phyloP scores from a whole-genome alignment of 1,140 invertebrate genomes.

The Chionoecetes opilio region DNA sequence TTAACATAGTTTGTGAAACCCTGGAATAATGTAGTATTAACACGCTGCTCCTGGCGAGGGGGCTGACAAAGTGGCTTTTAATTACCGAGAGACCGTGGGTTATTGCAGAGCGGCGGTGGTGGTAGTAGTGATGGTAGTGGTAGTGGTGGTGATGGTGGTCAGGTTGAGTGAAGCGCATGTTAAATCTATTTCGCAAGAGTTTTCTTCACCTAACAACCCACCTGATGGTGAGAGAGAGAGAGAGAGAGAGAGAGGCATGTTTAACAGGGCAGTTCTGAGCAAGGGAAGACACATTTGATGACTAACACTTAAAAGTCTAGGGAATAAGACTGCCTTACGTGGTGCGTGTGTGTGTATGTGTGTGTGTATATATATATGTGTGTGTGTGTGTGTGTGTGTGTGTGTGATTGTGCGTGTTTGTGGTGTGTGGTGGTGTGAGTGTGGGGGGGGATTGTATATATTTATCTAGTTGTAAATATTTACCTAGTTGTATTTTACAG shows the following conservation, averaged over 20 bases:
- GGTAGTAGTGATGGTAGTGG: background rate
- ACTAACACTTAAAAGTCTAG: too few species aligned
- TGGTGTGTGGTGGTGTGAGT: too few species aligned
- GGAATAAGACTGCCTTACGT: too few species aligned
- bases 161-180: background rate
- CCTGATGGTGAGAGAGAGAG: background rate
- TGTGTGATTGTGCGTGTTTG: too few species aligned
- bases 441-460: too few species aligned
- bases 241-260: conserved; percentile 27
- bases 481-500: too few species aligned
- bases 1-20: background rate
- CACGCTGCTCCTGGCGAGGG: background rate
- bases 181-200: background rate
- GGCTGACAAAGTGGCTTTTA: conserved; percentile 17
- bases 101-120: background rate
- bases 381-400: too few species aligned
- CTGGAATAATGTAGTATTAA: background rate
- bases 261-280: too few species aligned
- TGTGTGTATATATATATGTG: too few species aligned
- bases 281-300: too few species aligned
- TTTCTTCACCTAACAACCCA: background rate
- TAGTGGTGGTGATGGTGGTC: background rate
- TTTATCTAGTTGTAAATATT: too few species aligned
- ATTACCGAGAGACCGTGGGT: background rate
- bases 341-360: too few species aligned